Evolutionary conservation across 2,888 invertebrate species (phyloP), one percentile per base, ranked within the genome.

Genomic region (Nebria salina): DNA sequence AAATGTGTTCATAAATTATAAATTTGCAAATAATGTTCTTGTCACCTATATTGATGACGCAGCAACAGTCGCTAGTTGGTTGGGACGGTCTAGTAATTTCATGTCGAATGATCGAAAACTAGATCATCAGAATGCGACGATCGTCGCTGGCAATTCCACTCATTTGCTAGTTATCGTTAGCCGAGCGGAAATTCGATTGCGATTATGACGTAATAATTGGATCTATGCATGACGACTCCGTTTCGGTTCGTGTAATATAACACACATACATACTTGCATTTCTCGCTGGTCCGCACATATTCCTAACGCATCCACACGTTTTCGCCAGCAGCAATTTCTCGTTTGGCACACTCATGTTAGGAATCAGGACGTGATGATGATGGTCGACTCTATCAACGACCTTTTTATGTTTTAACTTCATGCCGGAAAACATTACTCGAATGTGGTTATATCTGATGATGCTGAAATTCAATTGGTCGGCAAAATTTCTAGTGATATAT

Each of bases 81-180:
- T 34, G 34, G 34, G 34, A 54, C 54, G 54, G 8, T 11, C 54
- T 13, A 8, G 54, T 54, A 54, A 54, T 54, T 54, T 4, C 54
- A 54, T 54, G 54, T 54, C 54, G 42, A 79, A 79, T 79, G 79
- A 79, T 79, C 74, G 79, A 79, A 79, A 79, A 66, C 43, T 75
- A 75, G 66, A 79, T 79, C 74, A 79, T 79, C 68, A 65, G 79
- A 34, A 79, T 74, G 73, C 72, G 73, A 73, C 72, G 73, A 74
- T n/a, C 65, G 70, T 15, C 42, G 76, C n/a, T n/a, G 76, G 26
- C 66, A 76, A 65, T 20, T 34, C 74, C 73, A 78, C 78, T 78
- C 78, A 78, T 78, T 75, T 79, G 79, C 79, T 75, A 79, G 79
- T 79, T 75, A 79, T 75, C 75, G 79, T 68, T 79, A 75, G 68